These are phyloP conservation scores for Ophiothrix spiculata DNA, from an alignment of 35 echinoderm and acorn worm species.

Conservation along the genomic window DNA sequence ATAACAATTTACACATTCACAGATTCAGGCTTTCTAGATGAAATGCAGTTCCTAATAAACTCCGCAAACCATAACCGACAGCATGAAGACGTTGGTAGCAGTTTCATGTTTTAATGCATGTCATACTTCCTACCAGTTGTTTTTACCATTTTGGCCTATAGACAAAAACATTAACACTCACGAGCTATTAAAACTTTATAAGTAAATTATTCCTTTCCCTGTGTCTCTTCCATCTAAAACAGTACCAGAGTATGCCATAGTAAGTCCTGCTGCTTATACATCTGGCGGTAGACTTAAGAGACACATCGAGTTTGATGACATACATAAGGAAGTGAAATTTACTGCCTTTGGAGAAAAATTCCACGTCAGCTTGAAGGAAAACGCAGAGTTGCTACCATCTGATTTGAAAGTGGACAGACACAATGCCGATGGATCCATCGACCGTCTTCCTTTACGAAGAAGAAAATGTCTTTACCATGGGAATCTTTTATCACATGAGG, in stretches of 20 bases:
- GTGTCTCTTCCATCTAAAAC: too few relatives aligned
- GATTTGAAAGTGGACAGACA: conserved; percentile 13
- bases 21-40: too few relatives aligned
- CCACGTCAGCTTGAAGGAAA: background rate
- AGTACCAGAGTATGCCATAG: background rate
- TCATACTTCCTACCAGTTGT: too few relatives aligned
- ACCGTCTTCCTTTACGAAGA: conserved; percentile 1
- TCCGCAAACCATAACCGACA: too few relatives aligned
- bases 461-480: conserved; percentile 12
- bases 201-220: too few relatives aligned
- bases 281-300: background rate
- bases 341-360: conserved; percentile 33
- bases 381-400: background rate
- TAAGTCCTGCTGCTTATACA: background rate
- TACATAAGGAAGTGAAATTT: conserved; percentile 6
- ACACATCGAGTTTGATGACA: background rate
- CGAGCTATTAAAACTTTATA: too few relatives aligned
- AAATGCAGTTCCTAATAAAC: too few relatives aligned
- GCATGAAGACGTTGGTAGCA: too few relatives aligned
- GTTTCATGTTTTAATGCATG: too few relatives aligned
- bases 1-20: too few relatives aligned
- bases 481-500: conserved; percentile 11
- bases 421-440: background rate
- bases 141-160: too few relatives aligned
- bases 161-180: too few relatives aligned